Evolutionary conservation across 2,113 vertebrate genomes (phyloP).

Genomic region (Egretta garzetta): DNA sequence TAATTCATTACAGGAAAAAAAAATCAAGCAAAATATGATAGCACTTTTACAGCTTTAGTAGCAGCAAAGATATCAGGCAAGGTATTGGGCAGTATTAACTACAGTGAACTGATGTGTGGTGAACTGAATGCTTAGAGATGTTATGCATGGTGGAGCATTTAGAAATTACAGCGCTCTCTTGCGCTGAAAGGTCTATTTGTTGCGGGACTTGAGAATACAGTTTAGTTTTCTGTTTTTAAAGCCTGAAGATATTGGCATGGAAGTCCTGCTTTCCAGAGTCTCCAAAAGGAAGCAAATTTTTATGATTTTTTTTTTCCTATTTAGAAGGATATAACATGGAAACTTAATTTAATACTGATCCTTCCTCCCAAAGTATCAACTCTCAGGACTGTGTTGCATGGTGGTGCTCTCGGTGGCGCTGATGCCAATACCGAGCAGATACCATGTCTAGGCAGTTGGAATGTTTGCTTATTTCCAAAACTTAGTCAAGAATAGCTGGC

Average conservation of each 20-base stretch:
- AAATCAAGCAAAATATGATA: background rate
- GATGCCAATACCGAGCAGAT: background rate
- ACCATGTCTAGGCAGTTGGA: background rate
- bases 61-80: background rate
- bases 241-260: background rate
- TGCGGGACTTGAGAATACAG: background rate
- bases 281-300: background rate
- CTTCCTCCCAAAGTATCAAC: background rate
- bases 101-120: background rate
- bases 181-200: background rate
- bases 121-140: background rate
- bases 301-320: background rate
- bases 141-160: background rate
- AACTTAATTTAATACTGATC: background rate
- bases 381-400: background rate
- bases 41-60: background rate
- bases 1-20: background rate
- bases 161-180: background rate
- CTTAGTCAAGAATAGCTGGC: background rate
- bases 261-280: background rate
- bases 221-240: background rate
- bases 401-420: background rate
- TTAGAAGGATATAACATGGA: background rate
- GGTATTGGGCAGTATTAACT: background rate
- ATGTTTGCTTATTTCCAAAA: slow-evolving; percentile 27